These are phyloP conservation scores for Gambusia holbrooki DNA, from an alignment of 2,113 vertebrate species.

Conservation along the genomic window DNA sequence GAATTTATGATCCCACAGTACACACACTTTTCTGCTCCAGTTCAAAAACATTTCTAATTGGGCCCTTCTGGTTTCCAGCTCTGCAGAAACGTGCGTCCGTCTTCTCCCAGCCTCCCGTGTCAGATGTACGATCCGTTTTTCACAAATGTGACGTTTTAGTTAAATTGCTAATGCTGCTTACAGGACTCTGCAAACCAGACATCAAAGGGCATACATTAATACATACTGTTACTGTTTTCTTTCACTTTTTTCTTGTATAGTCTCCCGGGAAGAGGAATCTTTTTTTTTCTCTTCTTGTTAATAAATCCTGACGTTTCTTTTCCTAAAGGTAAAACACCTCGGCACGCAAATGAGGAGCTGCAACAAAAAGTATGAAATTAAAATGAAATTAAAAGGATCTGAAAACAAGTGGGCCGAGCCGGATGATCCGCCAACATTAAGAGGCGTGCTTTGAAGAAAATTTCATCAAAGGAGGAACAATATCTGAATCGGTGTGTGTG, in stretches of 20 bases:
- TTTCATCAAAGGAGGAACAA: constrained; percentile 77
- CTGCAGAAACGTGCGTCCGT: constrained; percentile 40
- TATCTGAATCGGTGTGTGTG: constrained; percentile 52
- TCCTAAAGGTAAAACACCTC: constrained; percentile 73
- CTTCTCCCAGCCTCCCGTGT: constrained; percentile 59
- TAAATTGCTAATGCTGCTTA: constrained; percentile 79
- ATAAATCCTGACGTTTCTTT: constrained; percentile 72
- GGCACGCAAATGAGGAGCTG: constrained; percentile 54
- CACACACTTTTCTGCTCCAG: constrained; percentile 62
- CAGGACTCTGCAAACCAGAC: constrained; percentile 71
- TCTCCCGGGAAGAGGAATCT: constrained; percentile 74
- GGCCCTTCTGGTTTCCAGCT: constrained; percentile 64
- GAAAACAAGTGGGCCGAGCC: constrained; percentile 68
- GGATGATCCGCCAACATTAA: constrained; percentile 71
- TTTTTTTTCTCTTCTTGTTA: constrained; percentile 42
- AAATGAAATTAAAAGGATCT: background rate
- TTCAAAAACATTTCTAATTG: constrained; percentile 79
- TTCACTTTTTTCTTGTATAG: constrained; percentile 80
- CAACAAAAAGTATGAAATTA: constrained; percentile 10
- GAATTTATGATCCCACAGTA: background rate
- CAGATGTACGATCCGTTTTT: constrained; percentile 76
- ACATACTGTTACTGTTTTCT: constrained; percentile 72
- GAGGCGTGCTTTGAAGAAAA: constrained; percentile 72
- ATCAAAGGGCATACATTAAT: constrained; percentile 83
- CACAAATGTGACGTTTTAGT: constrained; percentile 82